Evolutionary conservation across 2,888 invertebrate genomes (phyloP).

Genomic region (Criorhina ranunculi): DNA sequence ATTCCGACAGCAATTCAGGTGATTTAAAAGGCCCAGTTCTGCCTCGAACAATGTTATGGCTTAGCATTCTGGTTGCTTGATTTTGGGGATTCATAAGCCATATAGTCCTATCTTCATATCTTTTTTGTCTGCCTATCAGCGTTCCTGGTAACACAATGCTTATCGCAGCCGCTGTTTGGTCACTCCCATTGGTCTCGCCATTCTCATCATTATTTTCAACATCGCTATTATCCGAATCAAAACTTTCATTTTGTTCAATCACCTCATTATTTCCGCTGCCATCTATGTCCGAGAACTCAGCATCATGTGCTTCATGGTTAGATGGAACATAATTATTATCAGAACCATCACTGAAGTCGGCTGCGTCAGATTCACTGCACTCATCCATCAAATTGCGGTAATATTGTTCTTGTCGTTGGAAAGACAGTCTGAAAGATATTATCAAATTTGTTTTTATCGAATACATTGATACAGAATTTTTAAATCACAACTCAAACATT

Average conservation of each 20-base stretch:
- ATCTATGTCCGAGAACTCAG: slow-evolving; percentile 22
- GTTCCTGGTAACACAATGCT: slow-evolving; percentile 11
- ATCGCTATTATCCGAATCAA: neutral
- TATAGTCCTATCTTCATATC: slow-evolving; percentile 9
- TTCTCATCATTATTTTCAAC: slow-evolving; percentile 2
- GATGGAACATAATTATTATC: slow-evolving; percentile 12
- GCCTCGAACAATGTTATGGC: slow-evolving; percentile 10
- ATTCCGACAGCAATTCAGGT: slow-evolving; percentile 3
- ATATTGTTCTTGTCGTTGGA: slow-evolving; percentile 8
- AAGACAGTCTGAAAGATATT: slow-evolving; percentile 17
- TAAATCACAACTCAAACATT: neutral
- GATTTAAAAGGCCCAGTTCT: slow-evolving; percentile 6
- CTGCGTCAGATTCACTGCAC: slow-evolving; percentile 2
- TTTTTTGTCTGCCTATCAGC: slow-evolving; percentile 12
- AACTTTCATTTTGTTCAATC: slow-evolving; percentile 7
- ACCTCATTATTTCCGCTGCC: slow-evolving; percentile 11
- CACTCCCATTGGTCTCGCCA: neutral
- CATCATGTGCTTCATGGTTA: slow-evolving; percentile 3
- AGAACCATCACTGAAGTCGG: slow-evolving; percentile 12
- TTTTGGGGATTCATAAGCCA: neutral
- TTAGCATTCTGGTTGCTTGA: slow-evolving; percentile 11
- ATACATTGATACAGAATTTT: slow-evolving; percentile 1
- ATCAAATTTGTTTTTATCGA: slow-evolving; percentile 7
- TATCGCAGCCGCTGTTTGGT: neutral
- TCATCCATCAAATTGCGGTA: slow-evolving; percentile 27